Conservation (phyloP, 2,888 invertebrate species). For the Caradrina clavipalpis region DNA sequence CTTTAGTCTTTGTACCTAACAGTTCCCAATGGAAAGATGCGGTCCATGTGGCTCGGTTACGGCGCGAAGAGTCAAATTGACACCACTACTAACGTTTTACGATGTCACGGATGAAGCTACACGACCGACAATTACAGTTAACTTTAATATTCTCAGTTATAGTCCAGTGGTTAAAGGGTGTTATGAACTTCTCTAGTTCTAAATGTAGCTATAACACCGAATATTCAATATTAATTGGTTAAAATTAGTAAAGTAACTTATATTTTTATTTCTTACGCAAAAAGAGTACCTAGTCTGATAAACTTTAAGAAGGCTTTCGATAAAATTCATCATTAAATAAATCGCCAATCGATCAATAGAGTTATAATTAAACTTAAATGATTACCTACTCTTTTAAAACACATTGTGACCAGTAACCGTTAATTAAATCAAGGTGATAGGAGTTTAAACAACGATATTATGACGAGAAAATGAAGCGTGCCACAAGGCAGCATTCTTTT, state of each 20-base stretch:
- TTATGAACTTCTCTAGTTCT: not conserved
- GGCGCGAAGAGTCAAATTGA: slow-evolving; percentile 50
- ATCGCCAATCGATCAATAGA: not conserved
- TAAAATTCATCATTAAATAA: not conserved
- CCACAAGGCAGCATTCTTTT: slow-evolving; percentile 15
- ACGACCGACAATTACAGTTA: slow-evolving; percentile 54
- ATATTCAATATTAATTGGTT: not conserved
- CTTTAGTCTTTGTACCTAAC: slow-evolving; percentile 18
- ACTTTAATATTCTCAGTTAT: slow-evolving; percentile 48
- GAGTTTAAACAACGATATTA: not conserved
- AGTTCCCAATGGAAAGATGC: slow-evolving; percentile 28
- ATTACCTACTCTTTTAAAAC: too few relatives aligned
- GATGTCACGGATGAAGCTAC: slow-evolving; percentile 56
- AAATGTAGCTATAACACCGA: not conserved
- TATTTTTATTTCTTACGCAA: too few relatives aligned
- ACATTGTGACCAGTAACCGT: not conserved
- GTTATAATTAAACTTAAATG: not conserved
- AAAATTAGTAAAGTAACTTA: not conserved
- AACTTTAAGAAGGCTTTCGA: slow-evolving; percentile 5
- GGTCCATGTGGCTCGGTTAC: slow-evolving; percentile 29
- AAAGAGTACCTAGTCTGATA: too few relatives aligned
- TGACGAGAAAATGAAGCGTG: not conserved
- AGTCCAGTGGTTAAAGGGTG: slow-evolving; percentile 9
- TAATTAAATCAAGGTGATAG: not conserved
- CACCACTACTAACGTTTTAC: slow-evolving; percentile 58